phyloP scores from a whole-genome alignment of 2,888 invertebrate species.

The Heliconius charithonia region DNA sequence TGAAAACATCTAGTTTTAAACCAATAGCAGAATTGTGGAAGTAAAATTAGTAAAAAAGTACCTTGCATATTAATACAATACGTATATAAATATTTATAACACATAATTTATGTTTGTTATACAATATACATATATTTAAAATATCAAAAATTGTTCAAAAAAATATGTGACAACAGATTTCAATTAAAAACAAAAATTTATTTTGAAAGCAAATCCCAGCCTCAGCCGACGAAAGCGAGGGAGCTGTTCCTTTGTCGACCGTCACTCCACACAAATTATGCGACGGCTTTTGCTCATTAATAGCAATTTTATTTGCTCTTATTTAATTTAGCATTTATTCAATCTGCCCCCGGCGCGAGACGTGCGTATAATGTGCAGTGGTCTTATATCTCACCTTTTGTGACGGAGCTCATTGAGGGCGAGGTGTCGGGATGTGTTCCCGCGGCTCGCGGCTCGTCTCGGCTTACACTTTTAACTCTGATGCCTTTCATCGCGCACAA shows the following conservation, averaged over 20 bases:
- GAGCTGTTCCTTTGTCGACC: constrained; percentile 64
- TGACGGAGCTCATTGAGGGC: constrained; percentile 80
- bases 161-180: constrained; percentile 53
- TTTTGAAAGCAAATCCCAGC: constrained; percentile 57
- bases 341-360: constrained; percentile 78
- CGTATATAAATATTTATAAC: too few relatives aligned
- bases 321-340: constrained; percentile 84
- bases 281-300: constrained; percentile 77
- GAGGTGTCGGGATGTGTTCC: constrained; percentile 83
- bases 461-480: constrained; percentile 78
- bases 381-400: constrained; percentile 79
- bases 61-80: too few relatives aligned
- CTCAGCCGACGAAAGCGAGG: constrained; percentile 57
- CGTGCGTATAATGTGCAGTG: constrained; percentile 59
- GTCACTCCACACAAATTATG: constrained; percentile 74
- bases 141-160: constrained; percentile 23
- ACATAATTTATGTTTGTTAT: neutral
- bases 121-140: constrained; percentile 43
- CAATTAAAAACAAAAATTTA: constrained; percentile 66
- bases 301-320: constrained; percentile 81
- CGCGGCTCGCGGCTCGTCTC: constrained; percentile 65
- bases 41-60: too few relatives aligned
- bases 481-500: constrained; percentile 82
- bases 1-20: too few relatives aligned
- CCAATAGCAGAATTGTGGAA: too few relatives aligned